Evolutionary conservation across 2,113 vertebrate species (phyloP).

Genomic region (Morone chrysops): DNA sequence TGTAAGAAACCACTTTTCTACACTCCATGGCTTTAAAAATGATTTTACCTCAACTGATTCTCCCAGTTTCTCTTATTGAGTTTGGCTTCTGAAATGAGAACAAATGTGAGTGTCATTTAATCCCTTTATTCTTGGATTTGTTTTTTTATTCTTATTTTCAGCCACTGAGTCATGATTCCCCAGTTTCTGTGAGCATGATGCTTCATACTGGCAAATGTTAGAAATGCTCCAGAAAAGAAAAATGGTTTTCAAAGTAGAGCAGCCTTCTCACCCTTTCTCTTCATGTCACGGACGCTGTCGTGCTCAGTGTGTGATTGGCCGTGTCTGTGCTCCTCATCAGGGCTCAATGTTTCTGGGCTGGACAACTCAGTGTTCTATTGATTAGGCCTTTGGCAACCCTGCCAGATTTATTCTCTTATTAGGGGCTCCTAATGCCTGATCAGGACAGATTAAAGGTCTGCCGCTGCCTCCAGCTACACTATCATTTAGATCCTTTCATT

Average conservation of each 20-base stretch:
- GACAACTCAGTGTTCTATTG: constrained; percentile 78
- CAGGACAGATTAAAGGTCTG: constrained; percentile 81
- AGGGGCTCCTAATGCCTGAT: constrained; percentile 79
- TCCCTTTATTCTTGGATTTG: constrained; percentile 7
- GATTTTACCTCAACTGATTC: neutral
- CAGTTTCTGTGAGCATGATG: neutral
- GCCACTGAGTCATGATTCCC: constrained; percentile 24
- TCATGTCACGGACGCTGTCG: neutral
- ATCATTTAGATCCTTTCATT: constrained; percentile 78
- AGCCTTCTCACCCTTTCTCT: constrained; percentile 14
- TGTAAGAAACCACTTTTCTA: constrained; percentile 1
- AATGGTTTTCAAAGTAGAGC: constrained; percentile 9
- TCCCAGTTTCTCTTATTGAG: neutral
- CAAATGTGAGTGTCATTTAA: constrained; percentile 4
- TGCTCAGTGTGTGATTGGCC: constrained; percentile 32
- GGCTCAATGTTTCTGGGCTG: constrained; percentile 55
- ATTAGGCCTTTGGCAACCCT: constrained; percentile 74
- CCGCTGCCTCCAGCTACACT: constrained; percentile 61
- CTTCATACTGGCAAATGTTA: constrained; percentile 5
- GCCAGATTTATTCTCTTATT: constrained; percentile 84
- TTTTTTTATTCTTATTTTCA: neutral
- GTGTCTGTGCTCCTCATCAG: constrained; percentile 40
- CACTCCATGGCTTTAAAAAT: neutral
- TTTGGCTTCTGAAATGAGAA: constrained; percentile 6
- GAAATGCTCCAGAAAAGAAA: neutral